A percentile compares a stretch with the other conserved stretches of the same genome.
phyloP scores from a whole-genome alignment of 2,113 vertebrate species.

The Triplophysa rosa region DNA sequence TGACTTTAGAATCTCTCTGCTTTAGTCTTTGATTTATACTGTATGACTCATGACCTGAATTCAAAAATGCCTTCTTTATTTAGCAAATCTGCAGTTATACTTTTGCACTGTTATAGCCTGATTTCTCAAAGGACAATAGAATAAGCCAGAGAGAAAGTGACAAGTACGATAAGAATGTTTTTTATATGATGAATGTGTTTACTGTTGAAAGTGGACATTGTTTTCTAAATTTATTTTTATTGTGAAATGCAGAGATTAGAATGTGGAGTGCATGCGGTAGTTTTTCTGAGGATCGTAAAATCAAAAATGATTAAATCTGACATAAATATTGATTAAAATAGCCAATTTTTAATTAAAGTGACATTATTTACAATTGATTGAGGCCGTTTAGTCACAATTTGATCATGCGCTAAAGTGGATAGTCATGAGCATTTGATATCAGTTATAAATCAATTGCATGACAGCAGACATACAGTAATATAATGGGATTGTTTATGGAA shows the following conservation, averaged over 20 bases:
- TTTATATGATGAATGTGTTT: constrained; percentile 47
- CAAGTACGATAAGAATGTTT: constrained; percentile 32
- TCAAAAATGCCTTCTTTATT: constrained; percentile 43
- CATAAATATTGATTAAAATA: neutral
- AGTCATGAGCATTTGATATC: neutral
- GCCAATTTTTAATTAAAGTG: neutral
- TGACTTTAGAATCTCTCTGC: constrained; percentile 42
- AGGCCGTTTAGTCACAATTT: neutral
- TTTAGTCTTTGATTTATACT: constrained; percentile 47
- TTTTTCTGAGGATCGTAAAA: neutral
- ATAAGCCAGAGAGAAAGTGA: constrained; percentile 1
- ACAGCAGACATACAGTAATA: neutral
- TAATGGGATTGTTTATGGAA: too few relatives aligned
- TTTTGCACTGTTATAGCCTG: neutral
- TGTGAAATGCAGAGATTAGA: constrained; percentile 8
- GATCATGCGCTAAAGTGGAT: neutral
- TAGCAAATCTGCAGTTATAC: constrained; percentile 30
- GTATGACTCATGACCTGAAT: constrained; percentile 46
- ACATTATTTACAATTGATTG: neutral
- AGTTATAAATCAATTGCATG: neutral
- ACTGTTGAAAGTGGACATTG: neutral
- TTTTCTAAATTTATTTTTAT: neutral
- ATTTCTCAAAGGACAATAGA: constrained; percentile 16
- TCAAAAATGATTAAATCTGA: neutral
- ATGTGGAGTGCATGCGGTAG: neutral